Conservation (phyloP, 2,113 vertebrate genomes). For the Galeopterus variegatus region DNA sequence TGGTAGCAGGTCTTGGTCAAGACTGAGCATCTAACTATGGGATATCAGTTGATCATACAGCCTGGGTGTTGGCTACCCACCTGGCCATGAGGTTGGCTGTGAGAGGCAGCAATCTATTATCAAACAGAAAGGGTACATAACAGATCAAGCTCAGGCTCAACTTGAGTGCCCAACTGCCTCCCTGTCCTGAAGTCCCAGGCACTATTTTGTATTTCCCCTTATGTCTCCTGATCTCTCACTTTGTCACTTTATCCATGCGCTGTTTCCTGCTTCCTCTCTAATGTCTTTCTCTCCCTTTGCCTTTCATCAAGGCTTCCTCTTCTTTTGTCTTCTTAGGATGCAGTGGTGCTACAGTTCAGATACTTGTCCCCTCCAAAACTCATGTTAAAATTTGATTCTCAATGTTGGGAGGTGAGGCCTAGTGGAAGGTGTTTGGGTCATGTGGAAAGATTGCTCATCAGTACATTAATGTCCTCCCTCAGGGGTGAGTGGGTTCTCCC, state of each 20-base stretch:
- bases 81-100: background rate
- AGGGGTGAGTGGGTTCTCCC: too few relatives aligned
- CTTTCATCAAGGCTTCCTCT: background rate
- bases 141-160: background rate
- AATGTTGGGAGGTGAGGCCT: too few relatives aligned
- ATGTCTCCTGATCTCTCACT: background rate
- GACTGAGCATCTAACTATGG: too few relatives aligned
- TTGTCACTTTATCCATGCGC: background rate
- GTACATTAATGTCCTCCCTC: too few relatives aligned
- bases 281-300: background rate
- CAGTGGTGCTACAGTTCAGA: too few relatives aligned
- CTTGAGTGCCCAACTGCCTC: background rate
- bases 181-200: background rate
- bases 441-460: too few relatives aligned
- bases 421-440: too few relatives aligned
- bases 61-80: too few relatives aligned
- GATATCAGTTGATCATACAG: too few relatives aligned
- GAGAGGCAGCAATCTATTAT: background rate
- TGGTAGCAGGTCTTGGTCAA: too few relatives aligned
- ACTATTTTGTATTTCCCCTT: background rate
- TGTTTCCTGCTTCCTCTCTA: background rate
- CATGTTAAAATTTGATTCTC: too few relatives aligned
- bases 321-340: background rate
- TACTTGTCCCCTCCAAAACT: too few relatives aligned
- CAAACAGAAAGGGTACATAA: background rate